phyloP scores from a whole-genome alignment of 1,140 invertebrate species.

The Scaptomyza hsui region DNA sequence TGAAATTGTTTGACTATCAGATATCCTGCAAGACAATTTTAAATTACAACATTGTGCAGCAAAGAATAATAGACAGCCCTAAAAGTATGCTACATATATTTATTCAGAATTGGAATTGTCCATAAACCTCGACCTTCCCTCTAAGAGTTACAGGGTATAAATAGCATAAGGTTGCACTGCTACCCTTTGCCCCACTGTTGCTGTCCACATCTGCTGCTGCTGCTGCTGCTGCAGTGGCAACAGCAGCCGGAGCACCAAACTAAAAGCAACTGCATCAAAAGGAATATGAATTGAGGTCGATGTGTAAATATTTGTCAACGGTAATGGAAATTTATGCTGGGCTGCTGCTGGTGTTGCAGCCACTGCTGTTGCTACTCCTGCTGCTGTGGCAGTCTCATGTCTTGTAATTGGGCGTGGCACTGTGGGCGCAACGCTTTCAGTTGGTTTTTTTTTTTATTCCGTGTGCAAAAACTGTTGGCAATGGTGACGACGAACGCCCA shows the following conservation, averaged over 20 bases:
- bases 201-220: background rate
- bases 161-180: conserved; percentile 28
- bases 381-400: conserved; percentile 16
- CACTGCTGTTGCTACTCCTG: background rate
- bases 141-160: background rate
- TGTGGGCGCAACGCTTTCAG: conserved; percentile 33
- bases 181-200: background rate
- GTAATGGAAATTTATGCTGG: conserved; percentile 81
- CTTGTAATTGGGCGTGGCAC: conserved; percentile 34
- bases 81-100: no score
- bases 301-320: conserved; percentile 83
- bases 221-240: background rate
- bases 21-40: background rate
- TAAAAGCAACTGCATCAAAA: conserved; percentile 82
- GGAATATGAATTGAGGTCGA: conserved; percentile 82
- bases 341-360: conserved; percentile 30
- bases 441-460: conserved; percentile 51
- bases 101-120: no score
- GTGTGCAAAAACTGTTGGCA: conserved; percentile 33
- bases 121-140: background rate
- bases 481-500: conserved; percentile 24
- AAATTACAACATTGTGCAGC: no score
- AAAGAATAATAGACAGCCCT: no score
- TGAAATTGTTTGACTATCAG: background rate
- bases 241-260: conserved; percentile 27